These are phyloP conservation scores for Lasaia peninsularis DNA, from an alignment of 1,140 invertebrate species.

Conservation along the genomic window DNA sequence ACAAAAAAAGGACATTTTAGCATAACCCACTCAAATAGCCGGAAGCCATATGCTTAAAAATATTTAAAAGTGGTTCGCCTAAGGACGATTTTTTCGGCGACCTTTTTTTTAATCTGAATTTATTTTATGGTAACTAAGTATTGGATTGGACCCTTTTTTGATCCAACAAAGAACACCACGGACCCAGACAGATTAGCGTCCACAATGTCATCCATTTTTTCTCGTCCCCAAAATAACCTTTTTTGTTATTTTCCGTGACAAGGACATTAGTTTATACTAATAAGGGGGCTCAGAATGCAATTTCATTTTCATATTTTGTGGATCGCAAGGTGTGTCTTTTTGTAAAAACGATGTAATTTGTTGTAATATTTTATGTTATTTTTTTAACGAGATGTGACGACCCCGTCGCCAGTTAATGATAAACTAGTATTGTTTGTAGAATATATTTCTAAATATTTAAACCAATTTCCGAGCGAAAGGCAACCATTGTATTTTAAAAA, in stretches of 20 bases:
- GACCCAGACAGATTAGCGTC: constrained; percentile 63
- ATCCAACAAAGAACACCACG: constrained; percentile 30
- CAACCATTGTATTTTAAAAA: too few species aligned
- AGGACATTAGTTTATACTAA: constrained; percentile 61
- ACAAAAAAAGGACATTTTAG: constrained; percentile 61
- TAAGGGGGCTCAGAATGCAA: constrained; percentile 34
- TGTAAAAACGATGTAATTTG: too few species aligned
- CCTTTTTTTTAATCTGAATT: constrained; percentile 54
- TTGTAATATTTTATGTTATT: too few species aligned
- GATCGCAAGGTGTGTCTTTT: too few species aligned
- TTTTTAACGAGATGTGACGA: too few species aligned
- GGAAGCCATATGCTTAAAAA: constrained; percentile 73
- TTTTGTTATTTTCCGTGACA: constrained; percentile 53
- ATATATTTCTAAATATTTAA: too few species aligned
- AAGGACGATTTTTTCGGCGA: constrained; percentile 48
- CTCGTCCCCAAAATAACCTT: constrained; percentile 23
- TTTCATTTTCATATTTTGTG: constrained; percentile 27
- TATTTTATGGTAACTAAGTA: constrained; percentile 73
- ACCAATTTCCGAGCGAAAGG: too few species aligned
- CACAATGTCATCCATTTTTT: constrained; percentile 62
- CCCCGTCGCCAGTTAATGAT: too few species aligned
- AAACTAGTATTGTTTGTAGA: too few species aligned
- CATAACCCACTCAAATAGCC: constrained; percentile 72
- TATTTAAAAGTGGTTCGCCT: constrained; percentile 69
- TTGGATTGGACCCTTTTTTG: constrained; percentile 57